Evolutionary conservation across 2,797 vertebrate species (phyloP).

Genomic region (Centropyge bicolor): DNA sequence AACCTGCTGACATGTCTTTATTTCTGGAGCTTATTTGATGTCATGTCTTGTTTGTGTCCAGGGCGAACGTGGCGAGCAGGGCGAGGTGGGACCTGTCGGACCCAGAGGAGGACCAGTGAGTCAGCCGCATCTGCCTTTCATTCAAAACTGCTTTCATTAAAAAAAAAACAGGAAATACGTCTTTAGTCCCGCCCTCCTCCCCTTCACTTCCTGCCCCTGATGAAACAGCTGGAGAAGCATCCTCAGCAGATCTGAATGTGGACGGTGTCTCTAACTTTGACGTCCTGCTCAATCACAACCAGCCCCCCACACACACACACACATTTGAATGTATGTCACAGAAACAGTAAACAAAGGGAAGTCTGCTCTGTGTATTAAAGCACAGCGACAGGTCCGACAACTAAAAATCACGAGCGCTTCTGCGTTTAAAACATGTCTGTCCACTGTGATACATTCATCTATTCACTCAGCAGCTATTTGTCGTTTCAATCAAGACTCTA

Average conservation of each 20-base stretch:
- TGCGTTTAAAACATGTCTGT: not conserved
- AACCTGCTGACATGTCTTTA: not conserved
- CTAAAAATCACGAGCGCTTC: not conserved
- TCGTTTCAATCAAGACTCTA: not conserved
- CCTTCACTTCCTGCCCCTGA: not conserved
- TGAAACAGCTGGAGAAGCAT: not conserved
- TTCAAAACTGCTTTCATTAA: not conserved
- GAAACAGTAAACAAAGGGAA: not conserved
- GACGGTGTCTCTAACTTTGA: not conserved
- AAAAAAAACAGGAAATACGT: not conserved
- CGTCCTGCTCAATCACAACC: no score
- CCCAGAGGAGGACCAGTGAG: constrained; percentile 92
- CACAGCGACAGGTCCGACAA: not conserved
- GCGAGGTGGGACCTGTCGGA: constrained; percentile 91
- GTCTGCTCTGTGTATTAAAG: not conserved
- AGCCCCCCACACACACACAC: no score
- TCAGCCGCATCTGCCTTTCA: constrained; percentile 46
- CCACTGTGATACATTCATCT: not conserved
- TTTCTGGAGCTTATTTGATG: not conserved
- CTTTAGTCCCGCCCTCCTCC: not conserved
- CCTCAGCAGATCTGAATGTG: not conserved
- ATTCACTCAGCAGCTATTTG: not conserved
- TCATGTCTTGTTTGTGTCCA: constrained; percentile 63
- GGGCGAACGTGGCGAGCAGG: constrained; percentile 93
- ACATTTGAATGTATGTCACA: not conserved